Evolutionary conservation across 2,888 invertebrate species (phyloP), one percentile per base, ranked within the genome.

Genomic region (Thyatira batis): DNA sequence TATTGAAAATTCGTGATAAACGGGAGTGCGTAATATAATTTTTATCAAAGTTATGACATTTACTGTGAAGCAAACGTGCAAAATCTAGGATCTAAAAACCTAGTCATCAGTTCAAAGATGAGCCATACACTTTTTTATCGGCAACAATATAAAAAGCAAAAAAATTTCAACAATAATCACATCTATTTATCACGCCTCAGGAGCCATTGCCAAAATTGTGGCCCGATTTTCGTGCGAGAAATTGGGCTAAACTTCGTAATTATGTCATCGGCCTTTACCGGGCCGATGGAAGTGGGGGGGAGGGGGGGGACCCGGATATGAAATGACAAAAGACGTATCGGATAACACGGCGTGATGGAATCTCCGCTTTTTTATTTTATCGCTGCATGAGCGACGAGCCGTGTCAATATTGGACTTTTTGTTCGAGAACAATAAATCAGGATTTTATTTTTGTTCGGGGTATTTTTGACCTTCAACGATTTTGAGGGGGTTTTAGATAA

Each of bases 251-350:
- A 80, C 73, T 73, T 71, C 73, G 79, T 82, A 82, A 85, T 84
- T 82, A 82, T 80, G 78, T 80, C 78, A 78, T 64, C 63, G 61
- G 69, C 61, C 69, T 39, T 39, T 39, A 39, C 39, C 39, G 39
- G 17, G 13, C n/a, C 17, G 13, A 4, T 39, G 17, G 39, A 39
- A n/a, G n/a, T n/a, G n/a, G n/a, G n/a, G 58, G 61, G 55, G 57
- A 63, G 55, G 52, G 10, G 51, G 58, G 63, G 52, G 58, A 57
- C 55, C 71, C 76, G 81, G 82, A 83, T 82, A 80, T 80, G 78
- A 76, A 78, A 77, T 79, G 79, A 81, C 84, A 84, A 84, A 84
- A 82, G 80, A 79, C 76, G 74, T 84, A 80, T 82, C 78, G 74
- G 68, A 69, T 78, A 72, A 73, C 76, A 60, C 57, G 62, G 39